phyloP scores from a whole-genome alignment of 64 coral and sea anemone genomes.

The Hydrozoanthus tunicans region DNA sequence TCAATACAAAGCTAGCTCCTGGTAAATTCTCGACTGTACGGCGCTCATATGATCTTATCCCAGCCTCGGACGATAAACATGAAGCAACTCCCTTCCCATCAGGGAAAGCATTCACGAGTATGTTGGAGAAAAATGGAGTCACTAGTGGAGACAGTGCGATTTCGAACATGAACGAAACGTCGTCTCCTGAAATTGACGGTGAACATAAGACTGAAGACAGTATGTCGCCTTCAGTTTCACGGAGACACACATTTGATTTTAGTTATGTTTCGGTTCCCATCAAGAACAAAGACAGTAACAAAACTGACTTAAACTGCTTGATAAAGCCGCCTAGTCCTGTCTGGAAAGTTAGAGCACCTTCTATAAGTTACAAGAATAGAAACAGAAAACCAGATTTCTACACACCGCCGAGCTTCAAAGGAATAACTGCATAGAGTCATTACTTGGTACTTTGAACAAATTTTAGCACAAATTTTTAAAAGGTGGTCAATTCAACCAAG shows the following conservation, averaged over 20 bases:
- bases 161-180: constrained; percentile 17
- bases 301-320: not conserved
- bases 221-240: not conserved
- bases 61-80: not conserved
- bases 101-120: not conserved
- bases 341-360: constrained; percentile 9
- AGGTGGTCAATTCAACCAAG: too few species aligned
- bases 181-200: not conserved
- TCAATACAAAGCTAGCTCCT: constrained; percentile 53
- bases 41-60: constrained; percentile 46
- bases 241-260: constrained; percentile 53
- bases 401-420: not conserved
- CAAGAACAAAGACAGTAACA: not conserved
- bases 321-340: constrained; percentile 34
- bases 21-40: constrained; percentile 82
- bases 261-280: constrained; percentile 13
- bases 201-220: not conserved
- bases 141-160: constrained; percentile 27
- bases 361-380: not conserved
- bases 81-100: not conserved
- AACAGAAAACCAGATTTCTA: not conserved
- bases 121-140: not conserved
- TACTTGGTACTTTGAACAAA: not conserved
- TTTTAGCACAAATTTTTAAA: too few species aligned
- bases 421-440: not conserved